Evolutionary conservation across 2,113 vertebrate species (phyloP), one percentile per base, ranked within the genome.

Genomic region (Litocranius walleri): DNA sequence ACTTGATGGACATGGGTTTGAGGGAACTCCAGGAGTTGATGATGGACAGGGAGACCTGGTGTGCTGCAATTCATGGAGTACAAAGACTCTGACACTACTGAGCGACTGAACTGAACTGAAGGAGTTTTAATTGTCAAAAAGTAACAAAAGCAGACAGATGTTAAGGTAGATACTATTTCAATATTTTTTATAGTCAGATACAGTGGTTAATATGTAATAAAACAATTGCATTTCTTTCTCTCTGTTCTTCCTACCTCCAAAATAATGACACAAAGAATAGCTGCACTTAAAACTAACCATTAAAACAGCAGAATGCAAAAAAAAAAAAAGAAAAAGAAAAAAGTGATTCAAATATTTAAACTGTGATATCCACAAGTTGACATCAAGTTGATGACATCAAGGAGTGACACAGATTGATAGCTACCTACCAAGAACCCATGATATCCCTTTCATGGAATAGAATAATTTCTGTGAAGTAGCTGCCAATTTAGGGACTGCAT

Each of bases 351-450:
- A 57, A 33, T 81, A 29, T 86, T 74, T 74, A 87, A 71, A 11
- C 7, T 19, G 62, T 7, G 62, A 7, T 84, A 90, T 45, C 8
- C 78, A 52, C 43, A 74, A 13, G 2, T 50, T 90, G 48, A 77
- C 48, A 82, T 8, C 12, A 94, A 83, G 4, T 81, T 97, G 71
- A 77, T 57, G 7, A n/a, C 33, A 57, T 56, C 3, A 71, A 62
- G 21, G 1, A 8, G 12, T 30, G 7, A 6, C 11, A 36, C 81
- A 43, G 27, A 88, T 15, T 50, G 17, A 4, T 67, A 36, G 27
- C n/a, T 48, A 0, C 11, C 19, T 94, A 30, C 1, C 45, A 71
- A 30, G 1, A 9, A 19, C 30, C 4, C 16, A 10, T 0, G 17
- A 6, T 83, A 10, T n/a, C 10, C 19, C 52, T 29, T 81, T 36